These are phyloP conservation scores for Dermochelys coriacea DNA, from an alignment of 2,797 vertebrate genomes.

Conservation along the genomic window DNA sequence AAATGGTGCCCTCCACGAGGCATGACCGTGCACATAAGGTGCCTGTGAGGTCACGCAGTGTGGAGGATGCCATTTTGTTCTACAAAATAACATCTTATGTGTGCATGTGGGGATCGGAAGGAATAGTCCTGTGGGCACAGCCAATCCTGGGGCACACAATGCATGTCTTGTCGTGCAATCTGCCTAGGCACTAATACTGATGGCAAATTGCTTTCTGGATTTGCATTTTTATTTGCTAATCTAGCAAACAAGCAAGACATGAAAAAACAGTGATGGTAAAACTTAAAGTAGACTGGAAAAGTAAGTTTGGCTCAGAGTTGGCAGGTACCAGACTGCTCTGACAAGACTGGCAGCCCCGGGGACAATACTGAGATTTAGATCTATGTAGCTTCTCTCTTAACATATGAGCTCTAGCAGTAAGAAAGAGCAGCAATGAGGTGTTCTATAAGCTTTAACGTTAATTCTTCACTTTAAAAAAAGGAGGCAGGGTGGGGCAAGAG, in stretches of 20 bases:
- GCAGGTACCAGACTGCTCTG: not conserved
- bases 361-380: not conserved
- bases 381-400: not conserved
- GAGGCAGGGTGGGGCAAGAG: not conserved
- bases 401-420: not conserved
- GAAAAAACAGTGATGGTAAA: not conserved
- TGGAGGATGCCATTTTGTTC: not conserved
- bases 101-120: not conserved
- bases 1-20: not conserved
- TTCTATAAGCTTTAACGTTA: not conserved
- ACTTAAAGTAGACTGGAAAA: not conserved
- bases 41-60: not conserved
- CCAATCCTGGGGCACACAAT: not conserved
- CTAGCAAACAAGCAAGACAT: not conserved
- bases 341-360: not conserved
- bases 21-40: too few species aligned
- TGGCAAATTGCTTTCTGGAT: constrained; percentile 11
- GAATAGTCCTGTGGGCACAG: not conserved
- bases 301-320: not conserved
- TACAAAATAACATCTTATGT: not conserved
- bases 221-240: constrained; percentile 1
- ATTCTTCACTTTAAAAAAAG: not conserved
- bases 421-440: not conserved
- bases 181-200: not conserved
- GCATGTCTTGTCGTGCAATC: too few species aligned